Evolutionary conservation across 2,888 invertebrate species (phyloP), one percentile per base, ranked within the genome.

Genomic region (Yponomeuta malinellus): DNA sequence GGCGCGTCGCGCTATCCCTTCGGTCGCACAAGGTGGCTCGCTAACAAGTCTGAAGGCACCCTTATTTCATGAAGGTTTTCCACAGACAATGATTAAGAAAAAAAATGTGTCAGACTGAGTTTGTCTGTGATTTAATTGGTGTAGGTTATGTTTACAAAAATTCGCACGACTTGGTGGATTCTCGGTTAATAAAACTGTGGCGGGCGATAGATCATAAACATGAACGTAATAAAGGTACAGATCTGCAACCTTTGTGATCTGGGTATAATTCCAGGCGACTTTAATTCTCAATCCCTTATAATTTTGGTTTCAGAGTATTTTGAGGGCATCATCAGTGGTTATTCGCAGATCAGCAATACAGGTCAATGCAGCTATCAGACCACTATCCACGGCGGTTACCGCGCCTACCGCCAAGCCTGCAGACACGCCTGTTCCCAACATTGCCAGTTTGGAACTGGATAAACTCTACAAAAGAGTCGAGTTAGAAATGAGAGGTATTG

Each of bases 401-500:
- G 73, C 78, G 63, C 79, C 84, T 1, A 52, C 65, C 15, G 8
- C 33, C 3, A 68, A 68, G 33, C 48, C 65, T 12, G 70, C 48
- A 9, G 37, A 63, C 37, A 63, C 43, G 43, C 12, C 52, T 4
- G 74, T 79, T 71, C 71, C 79, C 23, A 59, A 15, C 52, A 84
- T 82, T 71, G 77, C 81, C 0, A n/a, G 77, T 0, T 73, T 86
- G 9, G 93, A 94, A 82, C 81, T 92, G 9, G 97, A 97, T 79
- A 96, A 96, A 84, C 91, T 99, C 63, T 98, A 95, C 80, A 96
- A 96, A 86, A 94, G 94, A 77, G 90, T 99, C 10, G 96, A 97
- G 83, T 82, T 99, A 72, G 98, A 99, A 91, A 93, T 98, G 77
- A 94, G 96, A 81, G 96, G 97, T 23, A 95, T 98, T 80, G 98